Evolutionary conservation across 2,888 invertebrate species (phyloP).

Genomic region (Agrochola lota): DNA sequence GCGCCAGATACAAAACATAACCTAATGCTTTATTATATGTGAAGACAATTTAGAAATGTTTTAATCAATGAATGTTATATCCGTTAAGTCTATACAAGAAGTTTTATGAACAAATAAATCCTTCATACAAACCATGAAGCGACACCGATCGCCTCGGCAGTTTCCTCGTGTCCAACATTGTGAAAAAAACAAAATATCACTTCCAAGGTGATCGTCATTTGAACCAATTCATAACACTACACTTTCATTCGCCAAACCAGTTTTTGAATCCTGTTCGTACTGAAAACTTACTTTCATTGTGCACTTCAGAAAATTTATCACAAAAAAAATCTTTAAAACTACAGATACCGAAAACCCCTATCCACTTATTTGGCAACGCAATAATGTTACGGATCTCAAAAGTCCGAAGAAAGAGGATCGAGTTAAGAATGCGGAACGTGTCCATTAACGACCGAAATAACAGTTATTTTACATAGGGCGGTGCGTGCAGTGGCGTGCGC

Average conservation of each 20-base stretch:
- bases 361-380: constrained; percentile 73
- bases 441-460: constrained; percentile 89
- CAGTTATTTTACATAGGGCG: constrained; percentile 88
- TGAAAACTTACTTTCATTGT: constrained; percentile 85
- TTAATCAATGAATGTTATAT: not conserved
- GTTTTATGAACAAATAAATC: constrained; percentile 51
- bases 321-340: constrained; percentile 76
- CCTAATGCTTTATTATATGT: not conserved
- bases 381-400: constrained; percentile 72
- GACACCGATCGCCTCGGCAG: constrained; percentile 86
- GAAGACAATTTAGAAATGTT: not conserved
- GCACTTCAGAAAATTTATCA: constrained; percentile 74
- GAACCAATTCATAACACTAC: constrained; percentile 84
- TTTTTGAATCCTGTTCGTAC: constrained; percentile 82
- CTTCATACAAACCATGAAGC: constrained; percentile 83
- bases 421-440: constrained; percentile 88
- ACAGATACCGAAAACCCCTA: constrained; percentile 75
- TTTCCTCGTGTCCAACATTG: constrained; percentile 87
- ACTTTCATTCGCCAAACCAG: constrained; percentile 85
- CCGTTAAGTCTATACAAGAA: constrained; percentile 26
- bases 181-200: constrained; percentile 75
- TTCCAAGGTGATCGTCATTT: constrained; percentile 79
- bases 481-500: constrained; percentile 81
- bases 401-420: constrained; percentile 77
- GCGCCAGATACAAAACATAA: constrained; percentile 18